Evolutionary conservation across 2,113 vertebrate genomes (phyloP).

Genomic region (Petrocephalus microphthalmus): DNA sequence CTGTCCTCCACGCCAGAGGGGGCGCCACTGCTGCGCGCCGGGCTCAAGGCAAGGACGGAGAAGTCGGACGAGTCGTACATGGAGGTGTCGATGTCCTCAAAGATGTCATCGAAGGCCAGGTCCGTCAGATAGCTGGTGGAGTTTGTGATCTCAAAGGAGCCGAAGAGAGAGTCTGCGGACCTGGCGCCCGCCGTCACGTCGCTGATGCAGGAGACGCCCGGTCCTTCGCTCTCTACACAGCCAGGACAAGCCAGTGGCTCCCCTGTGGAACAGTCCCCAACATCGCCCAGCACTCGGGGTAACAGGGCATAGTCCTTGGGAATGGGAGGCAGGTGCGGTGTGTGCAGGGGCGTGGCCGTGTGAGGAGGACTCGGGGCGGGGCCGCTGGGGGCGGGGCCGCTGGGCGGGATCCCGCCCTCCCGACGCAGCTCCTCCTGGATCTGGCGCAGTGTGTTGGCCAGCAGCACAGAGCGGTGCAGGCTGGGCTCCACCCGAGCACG

Average conservation of each 20-base stretch:
- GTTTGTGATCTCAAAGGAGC: constrained; percentile 67
- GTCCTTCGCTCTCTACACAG: constrained; percentile 50
- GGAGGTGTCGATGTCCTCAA: constrained; percentile 80
- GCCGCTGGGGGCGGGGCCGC: background rate
- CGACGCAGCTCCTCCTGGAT: constrained; percentile 71
- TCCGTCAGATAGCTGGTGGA: constrained; percentile 76
- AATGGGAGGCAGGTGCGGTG: constrained; percentile 34
- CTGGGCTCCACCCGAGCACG: constrained; percentile 72
- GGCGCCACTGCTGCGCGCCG: constrained; percentile 47
- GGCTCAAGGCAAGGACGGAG: constrained; percentile 50
- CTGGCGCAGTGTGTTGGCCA: constrained; percentile 75
- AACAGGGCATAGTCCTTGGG: constrained; percentile 50
- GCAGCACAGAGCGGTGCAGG: constrained; percentile 75
- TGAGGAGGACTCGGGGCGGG: constrained; percentile 1
- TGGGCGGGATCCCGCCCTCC: constrained; percentile 47
- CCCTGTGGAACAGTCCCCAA: constrained; percentile 47
- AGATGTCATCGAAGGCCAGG: constrained; percentile 76
- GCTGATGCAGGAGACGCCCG: background rate
- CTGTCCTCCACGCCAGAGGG: constrained; percentile 58
- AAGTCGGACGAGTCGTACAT: constrained; percentile 79
- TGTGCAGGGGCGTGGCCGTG: constrained; percentile 43
- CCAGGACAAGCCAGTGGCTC: constrained; percentile 53
- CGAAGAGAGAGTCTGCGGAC: constrained; percentile 51
- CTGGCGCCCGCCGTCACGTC: constrained; percentile 42
- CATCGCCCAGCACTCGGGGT: constrained; percentile 60